Evolutionary conservation across 2,888 invertebrate genomes (phyloP).

Genomic region (Merodon equestris): DNA sequence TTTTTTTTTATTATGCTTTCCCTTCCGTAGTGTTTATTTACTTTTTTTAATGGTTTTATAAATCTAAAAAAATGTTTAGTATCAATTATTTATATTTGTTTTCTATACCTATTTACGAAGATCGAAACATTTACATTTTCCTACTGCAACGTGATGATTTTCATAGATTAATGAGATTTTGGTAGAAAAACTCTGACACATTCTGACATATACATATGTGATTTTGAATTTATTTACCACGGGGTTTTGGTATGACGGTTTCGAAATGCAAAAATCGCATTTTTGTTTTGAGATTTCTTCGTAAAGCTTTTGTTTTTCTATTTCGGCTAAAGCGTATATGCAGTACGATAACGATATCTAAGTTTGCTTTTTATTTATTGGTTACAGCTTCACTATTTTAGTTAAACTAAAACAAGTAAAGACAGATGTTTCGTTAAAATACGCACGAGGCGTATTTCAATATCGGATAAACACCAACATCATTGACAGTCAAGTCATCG

Average conservation of each 20-base stretch:
- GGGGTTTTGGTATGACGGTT: too few relatives aligned
- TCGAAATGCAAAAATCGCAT: too few relatives aligned
- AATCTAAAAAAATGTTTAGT: slow-evolving; percentile 57
- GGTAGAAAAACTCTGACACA: neutral
- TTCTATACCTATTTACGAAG: slow-evolving; percentile 21
- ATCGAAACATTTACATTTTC: slow-evolving; percentile 16
- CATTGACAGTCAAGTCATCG: slow-evolving; percentile 59
- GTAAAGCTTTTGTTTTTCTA: slow-evolving; percentile 20
- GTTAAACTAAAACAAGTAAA: slow-evolving; percentile 60
- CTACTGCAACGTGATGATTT: slow-evolving; percentile 11
- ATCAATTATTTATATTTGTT: neutral
- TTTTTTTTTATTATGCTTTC: slow-evolving; percentile 13
- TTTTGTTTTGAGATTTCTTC: slow-evolving; percentile 17
- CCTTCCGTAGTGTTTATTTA: neutral
- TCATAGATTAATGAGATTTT: too few relatives aligned
- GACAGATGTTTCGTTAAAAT: slow-evolving; percentile 1
- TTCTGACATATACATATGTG: too few relatives aligned
- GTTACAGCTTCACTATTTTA: slow-evolving; percentile 58
- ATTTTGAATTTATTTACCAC: too few relatives aligned
- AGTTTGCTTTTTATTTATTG: too few relatives aligned
- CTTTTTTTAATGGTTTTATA: slow-evolving; percentile 37
- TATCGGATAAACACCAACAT: slow-evolving; percentile 40
- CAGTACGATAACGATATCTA: too few relatives aligned
- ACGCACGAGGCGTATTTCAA: neutral
- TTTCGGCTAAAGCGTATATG: slow-evolving; percentile 24